Base-by-base conservation (phyloP, 2,113 vertebrate species). In the Psettodes erumei region DNA sequence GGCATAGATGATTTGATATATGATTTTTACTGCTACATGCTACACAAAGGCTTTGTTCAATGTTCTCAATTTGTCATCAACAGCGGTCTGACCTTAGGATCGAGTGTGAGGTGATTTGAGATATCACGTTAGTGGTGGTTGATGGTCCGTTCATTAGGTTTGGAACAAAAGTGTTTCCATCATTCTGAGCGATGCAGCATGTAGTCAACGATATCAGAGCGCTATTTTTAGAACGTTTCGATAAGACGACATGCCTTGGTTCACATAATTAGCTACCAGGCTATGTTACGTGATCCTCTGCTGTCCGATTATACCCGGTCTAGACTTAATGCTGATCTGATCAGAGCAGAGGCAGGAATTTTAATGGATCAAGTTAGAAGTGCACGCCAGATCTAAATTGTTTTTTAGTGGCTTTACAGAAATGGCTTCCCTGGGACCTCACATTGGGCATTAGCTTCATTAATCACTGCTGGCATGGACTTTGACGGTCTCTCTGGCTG, bases 161-260 rank as follows among this genome's bases (percentile, higher is more conserved):
- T 79, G 27, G 43, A 90, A 63, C 72, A 63, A 69, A 82, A 77
- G 81, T 68, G 65, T 83, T 81, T 86, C 76, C 78, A 71, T 84
- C 76, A 54, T 86, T 72, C 21, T 18, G 56, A 74, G 78, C 25
- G 54, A 69, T 11, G 69, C 70, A 50, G 76, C 74, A 27, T 37
- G 77, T 75, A 80, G 67, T 28, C 54, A 5, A 37, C 15, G 42
- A 32, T 90, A 90, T 78, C 84, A 68, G 84, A 60, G 0, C 23
- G 66, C 75, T 89, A 89, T 90, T 91, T 90, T 85, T 87, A 83
- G 88, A 70, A 27, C 55, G 2, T 79, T 89, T 72, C 9, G 89
- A 92, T 92, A 92, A 91, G 89, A 77, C 45, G 68, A 67, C 86
- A 86, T 87, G 89, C 85, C 89, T 88, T 55, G 58, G 77, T 88